Evolutionary conservation across 2,797 vertebrate genomes (phyloP).

Genomic region (Falco concolor): DNA sequence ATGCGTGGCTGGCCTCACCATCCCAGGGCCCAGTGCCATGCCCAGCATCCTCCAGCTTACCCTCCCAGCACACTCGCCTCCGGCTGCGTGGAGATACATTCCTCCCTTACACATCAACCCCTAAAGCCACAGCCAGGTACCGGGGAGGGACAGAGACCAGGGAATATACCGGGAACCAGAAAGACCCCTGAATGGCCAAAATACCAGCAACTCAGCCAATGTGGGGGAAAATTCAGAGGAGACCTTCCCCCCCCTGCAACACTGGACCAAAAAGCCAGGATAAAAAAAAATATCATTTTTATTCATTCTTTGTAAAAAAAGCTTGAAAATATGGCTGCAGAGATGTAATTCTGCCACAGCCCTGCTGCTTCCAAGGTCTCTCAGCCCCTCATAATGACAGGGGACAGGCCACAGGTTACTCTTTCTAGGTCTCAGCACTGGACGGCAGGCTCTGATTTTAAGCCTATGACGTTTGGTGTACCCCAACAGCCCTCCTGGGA

Average conservation of each 20-base stretch:
- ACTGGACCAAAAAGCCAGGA: not conserved
- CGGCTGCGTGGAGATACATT: not conserved
- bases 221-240: not conserved
- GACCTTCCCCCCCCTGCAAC: not conserved
- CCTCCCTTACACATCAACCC: not conserved
- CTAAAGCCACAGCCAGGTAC: rapidly evolving
- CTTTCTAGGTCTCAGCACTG: not conserved
- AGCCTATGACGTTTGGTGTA: not conserved
- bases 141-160: not conserved
- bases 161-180: not conserved
- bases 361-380: not conserved
- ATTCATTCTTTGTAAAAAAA: not conserved
- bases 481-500: not conserved
- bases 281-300: not conserved
- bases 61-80: rapidly evolving
- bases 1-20: not conserved
- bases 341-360: not conserved
- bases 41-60: not conserved
- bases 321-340: not conserved
- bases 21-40: rapidly evolving
- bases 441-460: not conserved
- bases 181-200: not conserved
- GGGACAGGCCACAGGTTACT: not conserved
- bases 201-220: not conserved
- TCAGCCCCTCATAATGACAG: no score